Conservation (phyloP, 2,888 invertebrate species). For the Alcis repandata region DNA sequence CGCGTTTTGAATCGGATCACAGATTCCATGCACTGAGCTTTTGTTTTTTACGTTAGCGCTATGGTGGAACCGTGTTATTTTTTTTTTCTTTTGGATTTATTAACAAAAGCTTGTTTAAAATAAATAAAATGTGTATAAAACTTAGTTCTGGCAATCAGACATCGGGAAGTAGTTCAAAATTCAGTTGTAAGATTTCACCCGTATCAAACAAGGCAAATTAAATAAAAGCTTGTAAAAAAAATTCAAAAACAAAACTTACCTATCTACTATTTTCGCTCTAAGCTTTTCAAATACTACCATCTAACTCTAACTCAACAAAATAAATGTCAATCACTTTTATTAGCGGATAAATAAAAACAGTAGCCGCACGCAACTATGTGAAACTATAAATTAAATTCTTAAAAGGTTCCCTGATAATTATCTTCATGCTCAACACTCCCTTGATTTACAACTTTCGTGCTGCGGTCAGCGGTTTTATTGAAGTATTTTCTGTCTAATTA, state of each 20-base stretch:
- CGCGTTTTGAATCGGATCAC: neutral
- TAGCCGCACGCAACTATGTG: constrained; percentile 62
- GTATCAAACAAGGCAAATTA: too few relatives aligned
- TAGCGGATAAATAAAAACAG: constrained; percentile 78
- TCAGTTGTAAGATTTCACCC: too few relatives aligned
- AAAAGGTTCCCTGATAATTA: constrained; percentile 69
- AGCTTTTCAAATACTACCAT: constrained; percentile 21
- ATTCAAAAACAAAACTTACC: too few relatives aligned
- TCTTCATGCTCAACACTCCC: constrained; percentile 65
- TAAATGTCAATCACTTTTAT: constrained; percentile 82
- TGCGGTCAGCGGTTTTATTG: constrained; percentile 70
- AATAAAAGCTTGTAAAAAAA: too few relatives aligned
- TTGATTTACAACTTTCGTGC: constrained; percentile 73
- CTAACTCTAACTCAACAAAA: constrained; percentile 57
- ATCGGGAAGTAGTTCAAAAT: too few relatives aligned
- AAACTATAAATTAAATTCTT: constrained; percentile 71
- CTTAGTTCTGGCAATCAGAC: too few relatives aligned
- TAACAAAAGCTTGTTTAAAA: too few relatives aligned
- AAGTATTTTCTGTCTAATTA: constrained; percentile 80
- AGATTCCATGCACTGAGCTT: neutral
- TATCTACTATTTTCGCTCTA: neutral
- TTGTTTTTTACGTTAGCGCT: neutral
- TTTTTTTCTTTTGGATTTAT: neutral
- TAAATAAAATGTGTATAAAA: too few relatives aligned
- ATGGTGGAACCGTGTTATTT: neutral